A percentile compares a stretch with the other conserved stretches of the same genome.
Conservation (phyloP, 2,797 vertebrate genomes). For the Gobio occitaniae region DNA sequence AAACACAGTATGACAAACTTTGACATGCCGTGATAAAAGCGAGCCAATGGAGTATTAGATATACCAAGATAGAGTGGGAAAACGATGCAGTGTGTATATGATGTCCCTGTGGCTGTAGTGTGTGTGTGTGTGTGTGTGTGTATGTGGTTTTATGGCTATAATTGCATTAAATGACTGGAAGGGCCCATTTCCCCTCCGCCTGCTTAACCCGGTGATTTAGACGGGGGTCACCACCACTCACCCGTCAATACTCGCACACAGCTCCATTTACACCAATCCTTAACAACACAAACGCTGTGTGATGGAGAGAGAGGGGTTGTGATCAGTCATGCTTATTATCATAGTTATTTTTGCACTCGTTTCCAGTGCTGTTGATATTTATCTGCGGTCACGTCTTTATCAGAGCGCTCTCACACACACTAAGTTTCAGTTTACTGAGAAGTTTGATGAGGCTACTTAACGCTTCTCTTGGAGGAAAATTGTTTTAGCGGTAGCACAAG, state of each 20-base stretch:
- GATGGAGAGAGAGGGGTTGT: background rate
- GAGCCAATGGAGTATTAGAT: constrained; percentile 17
- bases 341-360: constrained; percentile 18
- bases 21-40: constrained; percentile 7
- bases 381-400: constrained; percentile 26
- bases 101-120: constrained; percentile 19
- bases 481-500: background rate
- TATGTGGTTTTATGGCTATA: constrained; percentile 23
- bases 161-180: constrained; percentile 40
- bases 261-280: constrained; percentile 28
- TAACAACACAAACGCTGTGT: constrained; percentile 31
- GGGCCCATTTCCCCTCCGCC: constrained; percentile 19
- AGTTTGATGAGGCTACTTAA: background rate
- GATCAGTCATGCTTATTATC: background rate
- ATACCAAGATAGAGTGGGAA: constrained; percentile 24
- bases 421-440: constrained; percentile 1
- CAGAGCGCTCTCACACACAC: background rate
- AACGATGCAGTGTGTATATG: background rate
- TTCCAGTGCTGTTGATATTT: background rate
- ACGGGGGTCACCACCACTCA: constrained; percentile 36
- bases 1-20: background rate
- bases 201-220: constrained; percentile 30
- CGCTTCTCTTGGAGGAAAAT: background rate
- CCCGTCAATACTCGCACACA: constrained; percentile 30
- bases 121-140: constrained; percentile 27